Conservation (phyloP, 2,888 invertebrate species). For the Eurois occulta region DNA sequence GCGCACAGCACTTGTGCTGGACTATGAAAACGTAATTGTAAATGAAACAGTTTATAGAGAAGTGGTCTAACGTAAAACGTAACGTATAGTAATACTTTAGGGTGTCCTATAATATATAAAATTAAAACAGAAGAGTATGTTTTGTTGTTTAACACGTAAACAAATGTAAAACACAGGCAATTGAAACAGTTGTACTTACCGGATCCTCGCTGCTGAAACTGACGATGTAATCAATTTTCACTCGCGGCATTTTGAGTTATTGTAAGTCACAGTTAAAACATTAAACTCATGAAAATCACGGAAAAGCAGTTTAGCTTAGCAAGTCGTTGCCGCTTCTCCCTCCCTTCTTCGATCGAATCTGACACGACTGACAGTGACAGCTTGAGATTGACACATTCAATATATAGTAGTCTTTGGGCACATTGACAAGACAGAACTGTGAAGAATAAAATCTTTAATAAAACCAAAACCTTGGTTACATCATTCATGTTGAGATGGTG, state of each 20-base stretch:
- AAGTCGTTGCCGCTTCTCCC: too few species aligned
- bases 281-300: too few species aligned
- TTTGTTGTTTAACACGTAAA: neutral
- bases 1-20: neutral
- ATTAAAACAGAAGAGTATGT: neutral
- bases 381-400: too few species aligned
- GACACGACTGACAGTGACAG: neutral
- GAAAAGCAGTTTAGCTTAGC: neutral
- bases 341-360: neutral
- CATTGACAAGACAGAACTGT: neutral
- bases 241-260: conserved; percentile 91
- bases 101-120: neutral
- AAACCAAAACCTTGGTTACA: too few species aligned
- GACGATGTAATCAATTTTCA: conserved; percentile 92
- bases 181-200: conserved; percentile 85
- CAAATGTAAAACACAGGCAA: conserved; percentile 9
- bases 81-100: neutral
- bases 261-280: neutral
- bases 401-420: too few species aligned
- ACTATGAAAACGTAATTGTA: neutral
- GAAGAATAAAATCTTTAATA: too few species aligned
- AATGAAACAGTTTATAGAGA: neutral
- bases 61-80: neutral
- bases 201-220: conserved; percentile 95
- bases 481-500: too few species aligned